These are phyloP conservation scores for Pantelozetes paolii DNA, from an alignment of 2,888 invertebrate species.

Conservation along the genomic window DNA sequence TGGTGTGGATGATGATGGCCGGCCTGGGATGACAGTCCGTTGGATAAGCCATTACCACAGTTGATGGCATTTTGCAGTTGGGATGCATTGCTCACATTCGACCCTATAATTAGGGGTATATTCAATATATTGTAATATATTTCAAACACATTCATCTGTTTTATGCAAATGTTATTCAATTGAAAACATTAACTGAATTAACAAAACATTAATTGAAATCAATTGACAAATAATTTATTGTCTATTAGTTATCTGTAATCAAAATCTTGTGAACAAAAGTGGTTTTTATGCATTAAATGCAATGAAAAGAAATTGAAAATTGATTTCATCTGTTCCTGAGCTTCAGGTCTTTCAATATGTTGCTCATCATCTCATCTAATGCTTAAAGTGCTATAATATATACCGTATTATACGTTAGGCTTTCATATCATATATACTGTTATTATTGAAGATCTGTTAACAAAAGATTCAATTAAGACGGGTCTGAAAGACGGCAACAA, in stretches of 20 bases:
- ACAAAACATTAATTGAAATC: background rate
- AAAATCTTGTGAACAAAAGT: constrained; percentile 29
- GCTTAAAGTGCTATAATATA: constrained; percentile 36
- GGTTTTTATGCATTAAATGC: constrained; percentile 1
- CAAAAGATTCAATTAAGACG: constrained; percentile 37
- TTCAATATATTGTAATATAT: no score
- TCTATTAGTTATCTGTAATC: constrained; percentile 20
- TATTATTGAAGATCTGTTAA: constrained; percentile 37
- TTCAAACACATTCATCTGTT: background rate
- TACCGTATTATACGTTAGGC: constrained; percentile 20
- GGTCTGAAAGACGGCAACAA: constrained; percentile 27
- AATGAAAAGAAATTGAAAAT: constrained; percentile 12
- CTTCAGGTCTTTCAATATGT: constrained; percentile 36
- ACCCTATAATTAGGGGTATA: constrained; percentile 37
- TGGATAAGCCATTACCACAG: background rate
- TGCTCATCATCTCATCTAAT: constrained; percentile 29
- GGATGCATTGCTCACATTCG: constrained; percentile 16
- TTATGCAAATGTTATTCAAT: background rate
- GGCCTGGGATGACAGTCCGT: constrained; percentile 12
- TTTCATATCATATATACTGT: constrained; percentile 23
- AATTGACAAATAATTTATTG: constrained; percentile 21
- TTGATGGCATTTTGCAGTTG: constrained; percentile 18
- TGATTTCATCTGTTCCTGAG: constrained; percentile 13
- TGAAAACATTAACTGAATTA: background rate
- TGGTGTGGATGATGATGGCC: constrained; percentile 27